These are phyloP conservation scores for Bettongia penicillata DNA, from an alignment of 2,113 vertebrate species.

Conservation along the genomic window DNA sequence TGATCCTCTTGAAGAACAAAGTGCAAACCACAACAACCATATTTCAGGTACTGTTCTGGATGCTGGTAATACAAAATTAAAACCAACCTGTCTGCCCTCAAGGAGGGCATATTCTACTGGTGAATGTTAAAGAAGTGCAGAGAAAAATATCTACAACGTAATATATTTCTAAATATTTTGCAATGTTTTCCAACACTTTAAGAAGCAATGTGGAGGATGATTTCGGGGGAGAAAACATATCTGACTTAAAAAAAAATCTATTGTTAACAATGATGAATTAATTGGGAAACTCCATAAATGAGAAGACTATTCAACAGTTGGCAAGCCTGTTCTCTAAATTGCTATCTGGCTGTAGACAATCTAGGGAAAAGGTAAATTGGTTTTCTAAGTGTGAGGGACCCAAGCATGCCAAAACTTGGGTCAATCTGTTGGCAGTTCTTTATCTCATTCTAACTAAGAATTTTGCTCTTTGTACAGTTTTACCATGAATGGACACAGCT, in stretches of 20 bases:
- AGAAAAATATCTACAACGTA: background rate
- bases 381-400: constrained; percentile 17
- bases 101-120: background rate
- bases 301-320: background rate
- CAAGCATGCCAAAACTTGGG: constrained; percentile 19
- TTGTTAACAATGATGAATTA: background rate
- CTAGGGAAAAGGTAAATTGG: constrained; percentile 34
- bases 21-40: background rate
- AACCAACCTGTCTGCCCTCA: background rate
- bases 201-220: background rate
- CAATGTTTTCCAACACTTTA: background rate
- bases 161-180: background rate
- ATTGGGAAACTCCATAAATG: background rate
- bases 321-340: background rate
- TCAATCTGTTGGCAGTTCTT: constrained; percentile 27
- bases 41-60: background rate
- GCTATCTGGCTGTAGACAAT: background rate
- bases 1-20: background rate
- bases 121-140: background rate
- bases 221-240: background rate
- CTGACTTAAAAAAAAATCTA: background rate
- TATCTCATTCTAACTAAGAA: constrained; percentile 48
- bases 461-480: constrained; percentile 39
- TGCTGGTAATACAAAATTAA: background rate
- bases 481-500: constrained; percentile 48